Evolutionary conservation across 2,113 vertebrate genomes (phyloP).

Genomic region (Lamprologus lemairii): DNA sequence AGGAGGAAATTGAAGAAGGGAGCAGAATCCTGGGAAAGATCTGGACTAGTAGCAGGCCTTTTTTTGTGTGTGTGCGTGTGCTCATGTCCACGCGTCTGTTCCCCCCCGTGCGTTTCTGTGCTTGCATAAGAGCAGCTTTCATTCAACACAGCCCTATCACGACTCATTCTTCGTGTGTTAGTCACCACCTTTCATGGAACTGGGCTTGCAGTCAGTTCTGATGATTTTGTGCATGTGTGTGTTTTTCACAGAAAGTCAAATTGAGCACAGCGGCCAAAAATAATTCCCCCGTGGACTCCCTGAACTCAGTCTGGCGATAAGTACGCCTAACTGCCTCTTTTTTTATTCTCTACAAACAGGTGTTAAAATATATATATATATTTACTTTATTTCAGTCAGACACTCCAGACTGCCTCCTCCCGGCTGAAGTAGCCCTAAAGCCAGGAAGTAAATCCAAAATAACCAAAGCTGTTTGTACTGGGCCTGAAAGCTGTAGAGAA

Average conservation of each 20-base stretch:
- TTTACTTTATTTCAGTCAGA: neutral
- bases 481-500: neutral
- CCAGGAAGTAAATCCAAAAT: neutral
- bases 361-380: neutral
- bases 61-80: neutral
- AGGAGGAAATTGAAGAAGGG: neutral
- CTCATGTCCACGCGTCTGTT: neutral
- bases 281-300: neutral
- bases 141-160: slow-evolving; percentile 39
- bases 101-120: neutral
- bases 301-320: neutral
- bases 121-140: slow-evolving; percentile 38
- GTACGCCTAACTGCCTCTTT: neutral
- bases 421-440: neutral
- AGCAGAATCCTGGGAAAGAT: neutral
- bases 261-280: neutral
- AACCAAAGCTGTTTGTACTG: neutral
- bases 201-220: neutral
- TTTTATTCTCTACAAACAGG: neutral
- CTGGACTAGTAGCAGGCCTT: neutral
- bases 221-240: neutral
- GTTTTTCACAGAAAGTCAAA: neutral
- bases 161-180: slow-evolving; percentile 44
- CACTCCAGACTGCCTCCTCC: neutral
- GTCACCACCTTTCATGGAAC: slow-evolving; percentile 34